Conservation (phyloP, 2,797 vertebrate genomes). For the Rousettus madagascariensis region DNA sequence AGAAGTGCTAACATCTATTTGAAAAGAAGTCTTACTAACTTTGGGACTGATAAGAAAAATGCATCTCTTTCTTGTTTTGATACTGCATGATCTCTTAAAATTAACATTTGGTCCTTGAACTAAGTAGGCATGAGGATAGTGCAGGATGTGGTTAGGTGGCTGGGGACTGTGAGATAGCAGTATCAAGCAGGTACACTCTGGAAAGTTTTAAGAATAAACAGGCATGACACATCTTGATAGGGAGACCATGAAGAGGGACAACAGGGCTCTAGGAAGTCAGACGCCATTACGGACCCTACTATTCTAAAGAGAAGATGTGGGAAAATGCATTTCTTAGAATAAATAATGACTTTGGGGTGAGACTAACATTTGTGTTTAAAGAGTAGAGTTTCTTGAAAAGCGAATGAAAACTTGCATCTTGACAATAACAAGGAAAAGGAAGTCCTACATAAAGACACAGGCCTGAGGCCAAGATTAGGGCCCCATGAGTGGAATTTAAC, state of each 20-base stretch:
- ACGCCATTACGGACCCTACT: not conserved
- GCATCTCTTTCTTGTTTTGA: not conserved
- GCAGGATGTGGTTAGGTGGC: not conserved
- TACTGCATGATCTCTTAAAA: not conserved
- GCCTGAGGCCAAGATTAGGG: not conserved
- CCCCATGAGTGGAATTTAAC: not conserved
- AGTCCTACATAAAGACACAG: not conserved
- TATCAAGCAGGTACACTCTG: not conserved
- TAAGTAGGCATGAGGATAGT: not conserved
- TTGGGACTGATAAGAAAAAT: not conserved
- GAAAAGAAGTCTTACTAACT: not conserved
- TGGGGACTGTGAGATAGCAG: not conserved
- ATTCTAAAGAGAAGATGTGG: not conserved
- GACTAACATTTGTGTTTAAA: not conserved
- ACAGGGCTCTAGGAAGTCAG: not conserved
- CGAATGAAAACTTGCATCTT: not conserved
- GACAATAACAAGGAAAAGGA: not conserved
- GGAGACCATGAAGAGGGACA: not conserved
- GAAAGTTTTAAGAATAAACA: not conserved
- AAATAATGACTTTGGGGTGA: not conserved
- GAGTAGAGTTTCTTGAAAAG: not conserved
- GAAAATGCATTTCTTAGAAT: not conserved
- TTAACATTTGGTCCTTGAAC: not conserved
- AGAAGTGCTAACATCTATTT: not conserved
- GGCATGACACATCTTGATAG: not conserved